Evolutionary conservation across 2,113 vertebrate species (phyloP).

Genomic region (Oryzias javanicus): DNA sequence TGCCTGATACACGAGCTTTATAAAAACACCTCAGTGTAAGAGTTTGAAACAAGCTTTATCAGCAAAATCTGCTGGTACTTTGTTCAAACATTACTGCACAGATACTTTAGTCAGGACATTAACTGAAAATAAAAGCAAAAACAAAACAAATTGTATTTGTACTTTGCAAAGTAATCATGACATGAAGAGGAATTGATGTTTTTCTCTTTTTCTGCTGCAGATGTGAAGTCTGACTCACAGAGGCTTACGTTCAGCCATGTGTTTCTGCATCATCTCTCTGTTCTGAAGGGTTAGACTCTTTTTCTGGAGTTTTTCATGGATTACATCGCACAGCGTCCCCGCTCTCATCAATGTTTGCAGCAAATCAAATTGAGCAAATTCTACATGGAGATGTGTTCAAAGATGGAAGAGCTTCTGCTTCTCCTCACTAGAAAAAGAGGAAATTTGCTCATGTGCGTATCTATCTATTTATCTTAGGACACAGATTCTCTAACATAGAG

Average conservation of each 20-base stretch:
- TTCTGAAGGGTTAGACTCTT: constrained; percentile 16
- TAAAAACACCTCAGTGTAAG: no score
- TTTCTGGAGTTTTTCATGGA: constrained; percentile 16
- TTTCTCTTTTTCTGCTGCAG: constrained; percentile 30
- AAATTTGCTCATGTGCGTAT: constrained; percentile 31
- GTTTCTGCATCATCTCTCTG: constrained; percentile 44
- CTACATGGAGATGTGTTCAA: constrained; percentile 20
- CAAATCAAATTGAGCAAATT: constrained; percentile 35
- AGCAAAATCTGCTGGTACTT: no score
- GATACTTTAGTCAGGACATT: no score
- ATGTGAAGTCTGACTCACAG: constrained; percentile 22
- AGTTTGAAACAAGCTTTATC: no score
- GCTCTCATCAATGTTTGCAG: constrained; percentile 19
- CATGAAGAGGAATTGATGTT: background rate
- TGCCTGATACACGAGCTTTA: no score
- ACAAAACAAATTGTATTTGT: background rate
- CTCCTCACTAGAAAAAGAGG: constrained; percentile 2
- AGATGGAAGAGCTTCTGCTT: constrained; percentile 11
- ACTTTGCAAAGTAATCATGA: no score
- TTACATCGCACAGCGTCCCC: constrained; percentile 21
- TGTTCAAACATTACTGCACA: no score
- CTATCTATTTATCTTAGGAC: constrained; percentile 40
- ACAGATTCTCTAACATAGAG: background rate
- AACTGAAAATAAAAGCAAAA: background rate
- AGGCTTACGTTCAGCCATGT: constrained; percentile 25